phyloP scores from a whole-genome alignment of 2,113 vertebrate genomes.

The Ophthalmolycus amberensis region DNA sequence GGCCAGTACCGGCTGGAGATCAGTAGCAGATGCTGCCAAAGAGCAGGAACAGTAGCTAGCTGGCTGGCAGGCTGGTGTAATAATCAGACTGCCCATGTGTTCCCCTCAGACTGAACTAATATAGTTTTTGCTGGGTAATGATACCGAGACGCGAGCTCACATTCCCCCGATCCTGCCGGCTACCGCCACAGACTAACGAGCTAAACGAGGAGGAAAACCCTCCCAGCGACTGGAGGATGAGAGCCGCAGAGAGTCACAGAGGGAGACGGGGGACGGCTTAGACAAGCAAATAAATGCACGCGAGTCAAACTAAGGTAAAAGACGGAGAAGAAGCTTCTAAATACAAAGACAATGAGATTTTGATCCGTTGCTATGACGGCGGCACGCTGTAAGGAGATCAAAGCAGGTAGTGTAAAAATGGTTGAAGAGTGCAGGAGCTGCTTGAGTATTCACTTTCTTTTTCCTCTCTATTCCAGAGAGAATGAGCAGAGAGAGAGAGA shows the following conservation, averaged over 20 bases:
- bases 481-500: constrained; percentile 59
- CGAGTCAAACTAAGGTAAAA: constrained; percentile 69
- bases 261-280: constrained; percentile 52
- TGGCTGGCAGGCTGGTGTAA: constrained; percentile 63
- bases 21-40: constrained; percentile 60
- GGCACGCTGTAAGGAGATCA: constrained; percentile 73
- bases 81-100: constrained; percentile 69
- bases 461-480: constrained; percentile 69
- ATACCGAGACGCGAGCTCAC: constrained; percentile 76
- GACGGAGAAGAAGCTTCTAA: constrained; percentile 58
- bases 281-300: constrained; percentile 71
- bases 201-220: constrained; percentile 81
- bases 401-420: constrained; percentile 78
- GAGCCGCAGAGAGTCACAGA: constrained; percentile 57
- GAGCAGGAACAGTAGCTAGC: constrained; percentile 60
- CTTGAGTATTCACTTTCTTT: constrained; percentile 81
- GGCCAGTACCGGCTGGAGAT: constrained; percentile 58
- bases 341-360: constrained; percentile 71
- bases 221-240: constrained; percentile 67
- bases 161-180: constrained; percentile 80
- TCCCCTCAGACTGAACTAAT: constrained; percentile 82
- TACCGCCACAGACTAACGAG: constrained; percentile 80
- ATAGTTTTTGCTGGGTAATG: constrained; percentile 83
- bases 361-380: constrained; percentile 70
- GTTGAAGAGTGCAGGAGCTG: constrained; percentile 79